Evolutionary conservation across 2,113 vertebrate species (phyloP), one percentile per base, ranked within the genome.

Genomic region (Papio anubis): DNA sequence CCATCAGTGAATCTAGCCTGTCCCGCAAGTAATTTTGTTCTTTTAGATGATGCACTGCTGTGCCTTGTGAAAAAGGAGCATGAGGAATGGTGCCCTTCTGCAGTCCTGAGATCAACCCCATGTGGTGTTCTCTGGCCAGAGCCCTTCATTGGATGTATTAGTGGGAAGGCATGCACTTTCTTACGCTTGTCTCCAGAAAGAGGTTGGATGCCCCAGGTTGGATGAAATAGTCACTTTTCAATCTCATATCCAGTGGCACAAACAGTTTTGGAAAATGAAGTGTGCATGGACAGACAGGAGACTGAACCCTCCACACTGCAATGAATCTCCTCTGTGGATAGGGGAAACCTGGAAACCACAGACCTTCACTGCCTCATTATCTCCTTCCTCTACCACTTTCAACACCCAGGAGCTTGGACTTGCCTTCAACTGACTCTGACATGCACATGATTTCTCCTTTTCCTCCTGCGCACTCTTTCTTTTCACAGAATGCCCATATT

Each of bases 251-350:
- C 20, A 64, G 4, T 0, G 18, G 70, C 32, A 17, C 17, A 16
- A 27, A 20, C 23, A 0, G 3, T 55, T 64, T 18, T 17, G 43
- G 25, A 16, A 20, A 8, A 27, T 2, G 4, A n/a, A n/a, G 2
- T 8, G 1, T 14, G 18, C 12, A 10, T 0, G 11, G 9, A 1
- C 3, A 5, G 0, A 23, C 1, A 32, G 20, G 32, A 50, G 45
- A 17, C 23, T 12, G n/a, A 14, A 9, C 50, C 30, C 13, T 25
- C 32, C 0, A 6, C 2, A 12, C 43, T 14, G 1, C 6, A 6
- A 23, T 38, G 38, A 38, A 17, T 38, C 20, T 23, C 2, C n/a
- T 6, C 52, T 3, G 1, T 2, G 55, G 21, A 16, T 73, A 55
- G 72, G 4, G 0, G 61, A 1, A 20, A 38, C 23, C 35, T 73